Evolutionary conservation across 2,797 vertebrate genomes (phyloP), one percentile per base, ranked within the genome.

Genomic region (Gobionotothen gibberifrons): DNA sequence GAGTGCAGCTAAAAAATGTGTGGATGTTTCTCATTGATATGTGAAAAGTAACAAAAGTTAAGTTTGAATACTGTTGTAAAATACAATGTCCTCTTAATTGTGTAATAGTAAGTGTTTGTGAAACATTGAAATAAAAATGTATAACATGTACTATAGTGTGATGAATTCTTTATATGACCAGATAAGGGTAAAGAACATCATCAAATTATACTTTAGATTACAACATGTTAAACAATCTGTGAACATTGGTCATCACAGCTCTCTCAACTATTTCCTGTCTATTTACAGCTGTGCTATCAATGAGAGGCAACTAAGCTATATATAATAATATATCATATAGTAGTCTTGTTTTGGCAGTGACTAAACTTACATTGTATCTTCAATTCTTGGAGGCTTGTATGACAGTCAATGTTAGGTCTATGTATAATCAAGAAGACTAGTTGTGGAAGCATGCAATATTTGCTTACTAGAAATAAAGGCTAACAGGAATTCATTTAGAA

Each of bases 101-200:
- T 32, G 5, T 22, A 7, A 19, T 69, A 4, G 1, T 29, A 9
- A 5, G 0, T 65, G 39, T 69, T 60, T 48, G 7, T 64, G 44
- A 26, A 26, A 5, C 13, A 44, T 12, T 70, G 1, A 16, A 40
- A 70, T 66, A 46, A 52, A 75, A 75, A 5, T 17, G 12, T 19
- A 22, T 1, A 46, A 29, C 36, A 32, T 15, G 1, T 53, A 12
- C 57, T 62, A 16, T 16, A 12, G 2, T 68, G 29, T 76, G 42
- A 48, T 49, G 0, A 19, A 40, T 66, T 56, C 0, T 53, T 40
- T n/a, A 47, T 6, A 12, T 61, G 49, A 12, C 15, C 1, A 29
- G 16, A 69, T 15, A 57, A 56, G 16, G 40, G 5, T 12, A 21
- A 51, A 62, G 15, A n/a, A 47, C 40, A 26, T 10, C 0, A 29